phyloP scores from a whole-genome alignment of 2,888 invertebrate genomes.

The Dexiosoma caninum region DNA sequence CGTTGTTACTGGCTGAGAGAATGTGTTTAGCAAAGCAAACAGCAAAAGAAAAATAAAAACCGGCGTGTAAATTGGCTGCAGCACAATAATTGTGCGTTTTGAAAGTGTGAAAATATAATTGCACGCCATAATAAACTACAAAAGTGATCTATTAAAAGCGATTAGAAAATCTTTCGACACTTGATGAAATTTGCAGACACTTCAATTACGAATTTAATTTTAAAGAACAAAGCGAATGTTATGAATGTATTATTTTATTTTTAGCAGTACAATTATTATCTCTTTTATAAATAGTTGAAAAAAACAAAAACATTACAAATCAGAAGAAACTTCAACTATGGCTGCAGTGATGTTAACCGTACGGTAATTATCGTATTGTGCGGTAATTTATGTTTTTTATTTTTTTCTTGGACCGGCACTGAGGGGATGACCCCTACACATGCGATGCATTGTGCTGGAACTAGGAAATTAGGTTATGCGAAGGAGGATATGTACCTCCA shows the following conservation, averaged over 20 bases:
- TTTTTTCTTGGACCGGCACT: not conserved
- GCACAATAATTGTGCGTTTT: constrained; percentile 1
- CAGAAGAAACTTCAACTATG: too few species aligned
- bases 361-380: too few species aligned
- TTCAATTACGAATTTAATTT: not conserved
- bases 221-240: not conserved
- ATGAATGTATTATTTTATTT: not conserved
- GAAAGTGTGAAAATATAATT: constrained; percentile 30
- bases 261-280: not conserved
- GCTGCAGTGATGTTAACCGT: too few species aligned
- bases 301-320: too few species aligned
- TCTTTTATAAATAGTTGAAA: too few species aligned
- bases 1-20: constrained; percentile 23
- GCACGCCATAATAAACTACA: not conserved
- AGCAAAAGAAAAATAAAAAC: constrained; percentile 33
- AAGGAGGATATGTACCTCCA: too few species aligned
- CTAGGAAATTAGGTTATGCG: too few species aligned
- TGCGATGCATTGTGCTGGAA: too few species aligned
- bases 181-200: not conserved
- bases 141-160: not conserved
- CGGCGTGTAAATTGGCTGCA: constrained; percentile 32
- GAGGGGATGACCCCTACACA: too few species aligned
- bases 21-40: not conserved
- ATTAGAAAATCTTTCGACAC: constrained; percentile 18
- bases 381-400: not conserved